Percentiles rank a stretch among this genome's conserved stretches.
Evolutionary conservation across 2,797 vertebrate genomes (phyloP).

Genomic region (Trachurus trachurus): DNA sequence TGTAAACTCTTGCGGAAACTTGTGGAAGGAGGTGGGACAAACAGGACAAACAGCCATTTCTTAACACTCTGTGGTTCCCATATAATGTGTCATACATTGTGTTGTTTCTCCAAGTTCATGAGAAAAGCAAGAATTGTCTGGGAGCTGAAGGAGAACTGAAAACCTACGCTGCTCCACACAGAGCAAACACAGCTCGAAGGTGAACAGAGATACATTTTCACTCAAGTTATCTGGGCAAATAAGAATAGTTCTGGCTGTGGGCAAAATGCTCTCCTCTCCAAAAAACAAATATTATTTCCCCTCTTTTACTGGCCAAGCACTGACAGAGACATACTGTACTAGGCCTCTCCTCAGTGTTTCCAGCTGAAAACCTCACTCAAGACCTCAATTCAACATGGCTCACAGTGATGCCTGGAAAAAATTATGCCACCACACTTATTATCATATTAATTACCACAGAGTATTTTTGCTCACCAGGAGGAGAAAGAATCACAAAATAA

Average conservation of each 20-base stretch:
- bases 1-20: no score
- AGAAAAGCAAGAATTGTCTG: slow-evolving; percentile 26
- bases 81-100: slow-evolving; percentile 18
- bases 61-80: slow-evolving; percentile 6
- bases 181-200: slow-evolving; percentile 45
- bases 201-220: slow-evolving; percentile 50
- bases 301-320: slow-evolving; percentile 59
- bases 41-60: no score
- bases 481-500: slow-evolving; percentile 63
- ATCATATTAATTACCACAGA: slow-evolving; percentile 82
- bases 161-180: slow-evolving; percentile 13
- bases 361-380: slow-evolving; percentile 78
- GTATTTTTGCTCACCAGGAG: slow-evolving; percentile 67
- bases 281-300: slow-evolving; percentile 77
- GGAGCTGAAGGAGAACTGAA: slow-evolving; percentile 28
- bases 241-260: slow-evolving; percentile 60
- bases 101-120: slow-evolving; percentile 34
- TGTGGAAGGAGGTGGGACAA: no score
- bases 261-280: slow-evolving; percentile 40
- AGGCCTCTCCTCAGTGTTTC: slow-evolving; percentile 74
- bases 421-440: slow-evolving; percentile 73
- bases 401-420: slow-evolving; percentile 77
- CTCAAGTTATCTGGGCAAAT: slow-evolving; percentile 63
- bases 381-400: slow-evolving; percentile 77
- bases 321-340: slow-evolving; percentile 76